Base-by-base conservation (phyloP, 1,140 invertebrate genomes). In the Pseudomyrmex pallidus region DNA sequence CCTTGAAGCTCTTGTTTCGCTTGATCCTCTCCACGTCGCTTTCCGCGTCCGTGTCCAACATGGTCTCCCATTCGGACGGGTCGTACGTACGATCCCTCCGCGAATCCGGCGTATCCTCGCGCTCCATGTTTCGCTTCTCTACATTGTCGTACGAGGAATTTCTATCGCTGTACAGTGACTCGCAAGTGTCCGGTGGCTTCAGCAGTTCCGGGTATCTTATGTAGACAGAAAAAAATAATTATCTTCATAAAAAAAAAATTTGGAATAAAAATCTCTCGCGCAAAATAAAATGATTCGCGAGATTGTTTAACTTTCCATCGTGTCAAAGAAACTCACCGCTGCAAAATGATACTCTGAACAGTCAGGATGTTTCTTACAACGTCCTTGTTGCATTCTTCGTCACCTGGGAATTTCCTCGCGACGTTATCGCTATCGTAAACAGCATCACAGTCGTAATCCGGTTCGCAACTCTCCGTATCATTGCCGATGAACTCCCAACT, bases 401-500 rank as follows among this genome's bases (percentile, higher is more conserved):
- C 92, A 63, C 20, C 13, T 20, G 94, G 94, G 85, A 95, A 95
- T 85, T 94, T 94, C 82, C 93, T 90, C 25, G 94, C 92, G n/a
- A 92, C 85, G 56, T 90, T 91, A 64, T 94, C 92, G 64, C 86
- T 92, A 63, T 94, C 92, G 74, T 92, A 93, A 87, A 94, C 95
- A 3, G 92, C 92, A 84, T 92, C 92, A 87, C 93, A 94, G 67
- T 95, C 95, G 80, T 95, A 95, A 83, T 95, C 95, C 4, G 92
- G 90, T 48, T 94, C 94, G 82, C 93, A 93, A 70, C 93, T 94
- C 63, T 95, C 94, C 12, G 91, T 90, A 66, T 95, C 94, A 83
- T 95, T 94, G 68, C 94, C 96, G 91, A 98, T 96, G 90, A 98
- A 98, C 91, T 97, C 97, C 97, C 97, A 98, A 90, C 97, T 97